A percentile compares a stretch with the other conserved stretches of the same genome.
Conservation (phyloP, 2,797 vertebrate genomes). For the Sebastes variabilis region DNA sequence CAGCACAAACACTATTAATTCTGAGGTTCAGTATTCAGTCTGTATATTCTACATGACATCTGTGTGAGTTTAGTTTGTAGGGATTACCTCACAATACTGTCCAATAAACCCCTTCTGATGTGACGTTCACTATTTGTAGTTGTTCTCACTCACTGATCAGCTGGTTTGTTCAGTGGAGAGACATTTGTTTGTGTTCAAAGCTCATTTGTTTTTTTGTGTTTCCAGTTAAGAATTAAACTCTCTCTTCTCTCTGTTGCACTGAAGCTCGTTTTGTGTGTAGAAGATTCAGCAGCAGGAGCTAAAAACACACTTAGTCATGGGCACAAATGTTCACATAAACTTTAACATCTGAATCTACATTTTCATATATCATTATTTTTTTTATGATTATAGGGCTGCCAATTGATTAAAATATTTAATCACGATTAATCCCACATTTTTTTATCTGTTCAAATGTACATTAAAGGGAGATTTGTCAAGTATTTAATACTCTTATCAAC, state of each 20-base stretch:
- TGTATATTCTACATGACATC: neutral
- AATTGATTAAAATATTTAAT: too few species aligned
- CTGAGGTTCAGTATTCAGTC: neutral
- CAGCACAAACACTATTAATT: neutral
- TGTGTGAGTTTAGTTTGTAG: neutral
- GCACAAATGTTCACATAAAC: neutral
- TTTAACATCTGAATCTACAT: neutral
- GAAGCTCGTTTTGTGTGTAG: neutral
- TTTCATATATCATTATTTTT: neutral
- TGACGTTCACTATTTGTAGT: neutral
- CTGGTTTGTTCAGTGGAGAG: too few species aligned
- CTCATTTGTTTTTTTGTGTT: neutral
- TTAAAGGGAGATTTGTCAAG: too few species aligned
- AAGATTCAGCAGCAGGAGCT: neutral
- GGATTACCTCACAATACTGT: neutral
- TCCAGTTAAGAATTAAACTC: neutral
- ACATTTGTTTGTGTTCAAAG: neutral
- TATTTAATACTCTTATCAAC: too few species aligned
- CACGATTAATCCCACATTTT: too few species aligned
- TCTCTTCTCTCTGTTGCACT: neutral
- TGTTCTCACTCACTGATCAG: neutral
- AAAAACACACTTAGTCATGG: neutral
- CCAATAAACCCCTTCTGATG: neutral
- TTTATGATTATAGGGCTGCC: neutral
- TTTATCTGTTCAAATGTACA: too few species aligned